Evolutionary conservation across 2,888 invertebrate genomes (phyloP), one percentile per base, ranked within the genome.

Genomic region (Drosophila greeni): DNA sequence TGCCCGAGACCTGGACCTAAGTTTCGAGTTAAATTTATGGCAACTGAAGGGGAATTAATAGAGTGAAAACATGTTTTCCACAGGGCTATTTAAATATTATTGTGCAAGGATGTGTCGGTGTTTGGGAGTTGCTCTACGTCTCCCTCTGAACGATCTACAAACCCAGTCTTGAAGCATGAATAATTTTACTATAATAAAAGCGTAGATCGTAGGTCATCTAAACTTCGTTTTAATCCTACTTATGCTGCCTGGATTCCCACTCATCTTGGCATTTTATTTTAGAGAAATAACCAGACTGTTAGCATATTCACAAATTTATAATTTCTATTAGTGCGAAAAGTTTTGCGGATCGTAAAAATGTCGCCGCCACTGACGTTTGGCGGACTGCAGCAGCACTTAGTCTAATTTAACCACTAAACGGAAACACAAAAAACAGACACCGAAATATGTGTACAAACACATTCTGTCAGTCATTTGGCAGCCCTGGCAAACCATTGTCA

Each of bases 331-430:
- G 67, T 42, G 51, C 45, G 40, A 24, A 52, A 70, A 67, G 54
- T 57, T 72, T 53, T 37, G 31, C 53, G 56, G 45, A 40, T 71
- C 73, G 70, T 81, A 75, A 82, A 67, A 75, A 78, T 64, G 68
- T 60, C 73, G 40, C 45, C 39, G 23, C 60, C 37, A 52, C 69
- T 69, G 66, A 67, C 66, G 55, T 49, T 60, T 58, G 69, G 58
- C 68, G 72, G 70, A 70, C 64, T 75, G 76, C 42, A 26, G 23
- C 45, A 29, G 45, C 78, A 83, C 82, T 79, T 78, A 66, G 84
- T 68, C 78, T 83, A 83, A 79, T 83, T 81, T 74, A 74, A 79
- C 78, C 78, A 67, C 78, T 56, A 70, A 79, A 65, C 66, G 45
- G 18, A 55, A 65, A 45, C 49, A 66, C 60, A 69, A 45, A 45